Base-by-base conservation (phyloP, 2,797 vertebrate species). In the Cynodonichthys magdalenae region DNA sequence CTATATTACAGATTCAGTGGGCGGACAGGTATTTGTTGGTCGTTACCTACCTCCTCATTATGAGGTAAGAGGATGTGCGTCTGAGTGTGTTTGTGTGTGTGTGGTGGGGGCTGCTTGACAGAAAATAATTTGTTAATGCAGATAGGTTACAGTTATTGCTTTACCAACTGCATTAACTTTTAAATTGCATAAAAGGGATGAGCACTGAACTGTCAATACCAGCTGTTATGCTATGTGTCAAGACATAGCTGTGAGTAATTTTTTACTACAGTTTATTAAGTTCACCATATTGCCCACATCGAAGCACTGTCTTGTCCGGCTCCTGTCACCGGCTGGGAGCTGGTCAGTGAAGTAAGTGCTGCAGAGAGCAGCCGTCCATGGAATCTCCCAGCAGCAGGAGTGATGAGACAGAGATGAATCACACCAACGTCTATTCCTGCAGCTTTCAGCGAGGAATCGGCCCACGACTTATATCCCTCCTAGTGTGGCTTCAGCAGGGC, bases 321-420 rank as follows among this genome's bases (percentile, higher is more conserved):
- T 65, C 28, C 51, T 75, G 77, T 82, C 83, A 73, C 57, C 12
- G 64, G 69, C 83, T 55, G 71, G 53, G 74, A 79, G 72, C 74
- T 63, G 80, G 78, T 71, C 74, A 56, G 70, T 57, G 53, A 71
- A 71, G 61, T 62, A 66, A 71, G 81, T 77, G 82, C 83, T 79
- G 77, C 69, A 62, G 68, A 74, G 84, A 69, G 77, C 54, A 50
- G 56, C 69, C 56, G 75, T 70, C 77, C 75, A 63, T 56, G 75
- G 74, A 79, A 63, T 71, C 82, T 71, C 63, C 64, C 49, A 62
- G 79, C 83, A 66, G 76, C 73, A 58, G 71, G 70, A 79, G 75
- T 31, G 72, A 80, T 67, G 80, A 90, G 86, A 87, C 71, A 83
- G 81, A 88, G 85, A 91, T 90, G 86, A 91, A 90, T 92, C 85